phyloP scores from a whole-genome alignment of 2,113 vertebrate genomes.

The Apaloderma vittatum region DNA sequence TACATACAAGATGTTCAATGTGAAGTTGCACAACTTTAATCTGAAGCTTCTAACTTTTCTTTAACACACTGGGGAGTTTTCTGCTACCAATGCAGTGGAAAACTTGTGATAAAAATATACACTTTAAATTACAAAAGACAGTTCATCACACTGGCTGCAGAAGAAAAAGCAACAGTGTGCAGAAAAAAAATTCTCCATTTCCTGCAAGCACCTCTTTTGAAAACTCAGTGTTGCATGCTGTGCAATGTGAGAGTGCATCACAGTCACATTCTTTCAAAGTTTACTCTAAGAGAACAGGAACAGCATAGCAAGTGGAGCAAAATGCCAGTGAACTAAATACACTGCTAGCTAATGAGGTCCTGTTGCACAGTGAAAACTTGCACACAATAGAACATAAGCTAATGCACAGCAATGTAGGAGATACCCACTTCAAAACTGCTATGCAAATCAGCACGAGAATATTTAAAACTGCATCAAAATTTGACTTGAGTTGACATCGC shows the following conservation, averaged over 20 bases:
- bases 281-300: slow-evolving; percentile 31
- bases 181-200: neutral
- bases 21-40: neutral
- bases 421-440: neutral
- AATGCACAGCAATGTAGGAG: neutral
- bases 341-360: neutral
- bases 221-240: neutral
- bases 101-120: neutral
- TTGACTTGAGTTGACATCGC: neutral
- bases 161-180: neutral
- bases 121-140: neutral
- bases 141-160: neutral
- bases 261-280: slow-evolving; percentile 33
- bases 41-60: neutral
- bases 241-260: neutral
- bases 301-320: slow-evolving; percentile 56
- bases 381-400: neutral
- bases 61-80: neutral
- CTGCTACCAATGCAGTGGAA: neutral
- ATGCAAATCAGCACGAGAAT: neutral
- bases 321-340: slow-evolving; percentile 8
- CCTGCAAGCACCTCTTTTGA: neutral
- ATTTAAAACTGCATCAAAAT: neutral
- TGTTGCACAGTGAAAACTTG: neutral
- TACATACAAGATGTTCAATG: neutral